Percentiles rank a stretch among this genome's conserved stretches.
phyloP scores from a whole-genome alignment of 2,113 vertebrate genomes.

The Alethe castanea region DNA sequence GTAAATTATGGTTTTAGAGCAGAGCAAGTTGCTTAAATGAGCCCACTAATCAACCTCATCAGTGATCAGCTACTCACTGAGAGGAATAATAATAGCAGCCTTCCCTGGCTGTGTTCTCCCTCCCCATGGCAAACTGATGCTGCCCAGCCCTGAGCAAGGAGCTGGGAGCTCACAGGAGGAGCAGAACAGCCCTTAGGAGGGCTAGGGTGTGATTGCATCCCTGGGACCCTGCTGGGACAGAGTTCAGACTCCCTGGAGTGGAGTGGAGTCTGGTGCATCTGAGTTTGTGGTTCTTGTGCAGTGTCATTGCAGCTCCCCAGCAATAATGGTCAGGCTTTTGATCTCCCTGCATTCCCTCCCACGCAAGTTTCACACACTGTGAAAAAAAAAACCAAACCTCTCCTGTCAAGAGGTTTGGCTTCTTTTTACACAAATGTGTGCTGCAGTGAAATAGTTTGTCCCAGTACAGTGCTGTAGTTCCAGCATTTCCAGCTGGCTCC shows the following conservation, averaged over 20 bases:
- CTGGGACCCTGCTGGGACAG: neutral
- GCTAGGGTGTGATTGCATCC: neutral
- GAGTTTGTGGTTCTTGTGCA: neutral
- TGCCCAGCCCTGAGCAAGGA: neutral
- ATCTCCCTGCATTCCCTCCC: neutral
- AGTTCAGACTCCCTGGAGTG: rapidly evolving
- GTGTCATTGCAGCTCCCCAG: rapidly evolving
- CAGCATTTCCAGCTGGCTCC: neutral
- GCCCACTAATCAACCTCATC: neutral
- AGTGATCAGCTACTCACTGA: neutral
- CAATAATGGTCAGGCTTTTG: neutral
- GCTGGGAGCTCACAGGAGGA: neutral
- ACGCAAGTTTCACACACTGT: neutral
- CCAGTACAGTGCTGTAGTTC: neutral
- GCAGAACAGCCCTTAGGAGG: neutral
- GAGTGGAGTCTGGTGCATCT: neutral
- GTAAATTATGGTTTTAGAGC: neutral
- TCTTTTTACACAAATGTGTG: neutral
- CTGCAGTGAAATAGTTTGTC: neutral
- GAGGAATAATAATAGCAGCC: neutral
- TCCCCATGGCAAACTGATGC: neutral
- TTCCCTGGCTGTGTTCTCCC: neutral
- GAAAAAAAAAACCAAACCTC: neutral
- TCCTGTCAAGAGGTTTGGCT: neutral
- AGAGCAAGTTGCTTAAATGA: constrained; percentile 3